A percentile compares a stretch with the other conserved stretches of the same genome.
Evolutionary conservation across 92 coral and sea anemone species (phyloP).

Genomic region (Plumapathes pennacea): DNA sequence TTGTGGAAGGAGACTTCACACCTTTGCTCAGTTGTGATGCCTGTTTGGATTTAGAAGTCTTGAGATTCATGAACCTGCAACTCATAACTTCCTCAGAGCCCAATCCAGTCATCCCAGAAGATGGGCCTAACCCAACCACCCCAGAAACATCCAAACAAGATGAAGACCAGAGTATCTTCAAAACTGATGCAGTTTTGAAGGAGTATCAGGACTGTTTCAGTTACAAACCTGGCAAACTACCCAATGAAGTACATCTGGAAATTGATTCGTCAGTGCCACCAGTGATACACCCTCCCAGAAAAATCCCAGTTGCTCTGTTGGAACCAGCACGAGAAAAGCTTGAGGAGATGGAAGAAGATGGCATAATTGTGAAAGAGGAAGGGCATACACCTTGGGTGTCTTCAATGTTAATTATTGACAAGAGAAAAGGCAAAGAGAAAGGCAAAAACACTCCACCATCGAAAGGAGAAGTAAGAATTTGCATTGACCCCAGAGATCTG

Average conservation of each 20-base stretch:
- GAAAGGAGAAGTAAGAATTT: constrained; percentile 8
- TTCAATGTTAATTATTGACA: constrained; percentile 42
- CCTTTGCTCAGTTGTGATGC: constrained; percentile 62
- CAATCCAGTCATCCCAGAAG: not conserved
- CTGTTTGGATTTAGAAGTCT: constrained; percentile 63
- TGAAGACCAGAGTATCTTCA: constrained; percentile 15
- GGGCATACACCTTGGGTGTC: constrained; percentile 38
- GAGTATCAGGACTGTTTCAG: constrained; percentile 24
- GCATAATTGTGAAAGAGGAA: constrained; percentile 44
- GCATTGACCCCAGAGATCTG: constrained; percentile 28
- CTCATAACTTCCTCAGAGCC: constrained; percentile 14
- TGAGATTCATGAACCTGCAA: constrained; percentile 54
- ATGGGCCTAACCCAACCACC: not conserved
- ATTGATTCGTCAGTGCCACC: constrained; percentile 18
- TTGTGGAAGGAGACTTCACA: constrained; percentile 44
- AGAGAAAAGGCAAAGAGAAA: constrained; percentile 34
- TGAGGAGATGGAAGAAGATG: constrained; percentile 51
- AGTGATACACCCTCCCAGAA: constrained; percentile 22
- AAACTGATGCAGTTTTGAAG: constrained; percentile 19
- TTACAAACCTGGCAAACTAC: constrained; percentile 36
- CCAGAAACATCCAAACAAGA: constrained; percentile 12
- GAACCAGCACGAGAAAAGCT: constrained; percentile 34
- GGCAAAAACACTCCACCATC: constrained; percentile 7
- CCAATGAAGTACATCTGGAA: constrained; percentile 31
- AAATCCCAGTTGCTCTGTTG: constrained; percentile 5